phyloP scores from a whole-genome alignment of 2,797 vertebrate genomes.

The Zalophus californianus region DNA sequence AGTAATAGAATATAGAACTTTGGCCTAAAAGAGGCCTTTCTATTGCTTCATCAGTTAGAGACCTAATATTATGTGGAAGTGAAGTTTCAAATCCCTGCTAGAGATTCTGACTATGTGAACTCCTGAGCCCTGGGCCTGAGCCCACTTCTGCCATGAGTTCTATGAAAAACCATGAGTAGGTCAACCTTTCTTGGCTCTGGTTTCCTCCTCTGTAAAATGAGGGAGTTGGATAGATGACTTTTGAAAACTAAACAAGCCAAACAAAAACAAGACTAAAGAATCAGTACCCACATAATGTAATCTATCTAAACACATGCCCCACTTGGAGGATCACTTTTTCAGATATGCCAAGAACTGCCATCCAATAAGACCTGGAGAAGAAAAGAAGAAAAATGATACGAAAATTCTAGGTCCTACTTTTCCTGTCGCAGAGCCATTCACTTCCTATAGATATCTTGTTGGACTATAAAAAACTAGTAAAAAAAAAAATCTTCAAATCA shows the following conservation, averaged over 20 bases:
- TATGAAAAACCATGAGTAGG: background rate
- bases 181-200: slow-evolving; percentile 5
- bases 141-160: slow-evolving; percentile 44
- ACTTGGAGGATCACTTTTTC: background rate
- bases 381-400: background rate
- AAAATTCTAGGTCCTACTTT: slow-evolving; percentile 43
- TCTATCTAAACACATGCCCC: slow-evolving; percentile 21
- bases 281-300: background rate
- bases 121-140: background rate
- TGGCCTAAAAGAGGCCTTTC: slow-evolving; percentile 20
- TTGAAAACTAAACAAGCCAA: slow-evolving; percentile 66
- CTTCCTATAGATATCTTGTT: background rate
- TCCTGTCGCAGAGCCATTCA: background rate
- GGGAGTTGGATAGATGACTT: background rate
- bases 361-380: background rate
- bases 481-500: slow-evolving; percentile 47
- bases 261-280: slow-evolving; percentile 30
- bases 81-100: background rate
- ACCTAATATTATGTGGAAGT: background rate
- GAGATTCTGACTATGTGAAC: background rate
- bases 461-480: background rate
- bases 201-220: slow-evolving; percentile 35
- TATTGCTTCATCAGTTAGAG: background rate
- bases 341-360: slow-evolving; percentile 24
- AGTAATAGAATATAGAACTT: background rate